phyloP scores from a whole-genome alignment of 2,113 vertebrate species.

The Atrichornis clamosus region DNA sequence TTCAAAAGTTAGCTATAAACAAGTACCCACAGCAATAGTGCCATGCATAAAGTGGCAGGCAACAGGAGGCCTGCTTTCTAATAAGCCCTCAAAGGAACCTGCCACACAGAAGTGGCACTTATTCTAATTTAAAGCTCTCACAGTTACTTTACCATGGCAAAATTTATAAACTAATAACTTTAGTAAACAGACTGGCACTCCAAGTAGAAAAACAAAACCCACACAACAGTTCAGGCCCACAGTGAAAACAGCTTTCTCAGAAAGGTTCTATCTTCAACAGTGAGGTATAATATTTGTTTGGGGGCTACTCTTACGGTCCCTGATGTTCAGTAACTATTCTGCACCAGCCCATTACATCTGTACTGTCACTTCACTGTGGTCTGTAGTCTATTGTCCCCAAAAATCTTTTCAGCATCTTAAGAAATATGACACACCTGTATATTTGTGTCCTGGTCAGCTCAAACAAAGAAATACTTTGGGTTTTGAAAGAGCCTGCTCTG shows the following conservation, averaged over 20 bases:
- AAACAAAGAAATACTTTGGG: not conserved
- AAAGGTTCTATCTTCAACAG: not conserved
- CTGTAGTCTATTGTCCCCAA: not conserved
- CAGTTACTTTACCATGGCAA: constrained; percentile 76
- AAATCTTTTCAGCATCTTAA: constrained; percentile 23
- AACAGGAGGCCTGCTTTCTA: constrained; percentile 73
- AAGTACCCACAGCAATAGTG: constrained; percentile 58
- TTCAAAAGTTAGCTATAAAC: constrained; percentile 73
- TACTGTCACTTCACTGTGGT: not conserved
- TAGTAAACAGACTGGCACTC: constrained; percentile 70
- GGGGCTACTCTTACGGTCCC: not conserved
- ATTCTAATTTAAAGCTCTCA: constrained; percentile 81
- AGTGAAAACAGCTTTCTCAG: not conserved
- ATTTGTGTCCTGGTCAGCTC: not conserved
- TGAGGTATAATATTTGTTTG: constrained; percentile 3
- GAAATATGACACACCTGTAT: not conserved
- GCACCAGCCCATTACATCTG: not conserved
- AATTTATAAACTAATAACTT: constrained; percentile 80
- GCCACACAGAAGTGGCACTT: constrained; percentile 81
- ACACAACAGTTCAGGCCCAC: not conserved
- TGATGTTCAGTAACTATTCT: not conserved
- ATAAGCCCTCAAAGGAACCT: constrained; percentile 81
- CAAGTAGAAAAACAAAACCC: constrained; percentile 69
- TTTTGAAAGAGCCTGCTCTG: not conserved
- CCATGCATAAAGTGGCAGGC: constrained; percentile 65